phyloP scores from a whole-genome alignment of 2,888 invertebrate genomes.

The Himalopsyche tibetana region DNA sequence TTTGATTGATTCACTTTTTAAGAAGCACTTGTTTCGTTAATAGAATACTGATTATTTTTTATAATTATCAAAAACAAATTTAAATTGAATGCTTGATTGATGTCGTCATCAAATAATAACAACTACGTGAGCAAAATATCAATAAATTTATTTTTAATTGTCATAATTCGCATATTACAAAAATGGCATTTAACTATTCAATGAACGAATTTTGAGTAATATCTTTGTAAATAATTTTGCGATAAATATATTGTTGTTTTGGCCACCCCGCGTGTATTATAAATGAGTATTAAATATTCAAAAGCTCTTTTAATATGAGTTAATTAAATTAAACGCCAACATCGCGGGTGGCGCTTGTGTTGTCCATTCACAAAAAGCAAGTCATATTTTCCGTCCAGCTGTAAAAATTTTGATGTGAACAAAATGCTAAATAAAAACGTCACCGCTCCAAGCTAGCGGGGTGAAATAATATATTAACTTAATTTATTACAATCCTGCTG shows the following conservation, averaged over 20 bases:
- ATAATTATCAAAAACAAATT: too few relatives aligned
- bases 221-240: not conserved
- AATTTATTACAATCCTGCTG: conserved; percentile 61
- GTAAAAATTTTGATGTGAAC: conserved; percentile 59
- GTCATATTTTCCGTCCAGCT: conserved; percentile 61
- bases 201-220: not conserved
- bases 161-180: not conserved
- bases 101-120: too few relatives aligned
- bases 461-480: conserved; percentile 56
- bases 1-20: too few relatives aligned
- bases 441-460: conserved; percentile 51
- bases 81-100: too few relatives aligned
- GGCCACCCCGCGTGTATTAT: conserved; percentile 41
- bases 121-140: too few relatives aligned
- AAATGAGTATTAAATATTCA: conserved; percentile 53
- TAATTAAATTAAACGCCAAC: conserved; percentile 60
- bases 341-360: conserved; percentile 54
- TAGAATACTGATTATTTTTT: too few relatives aligned
- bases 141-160: too few relatives aligned
- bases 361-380: conserved; percentile 55
- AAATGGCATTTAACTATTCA: not conserved
- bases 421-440: conserved; percentile 62
- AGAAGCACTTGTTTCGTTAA: too few relatives aligned
- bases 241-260: conserved; percentile 12
- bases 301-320: conserved; percentile 57